phyloP scores from a whole-genome alignment of 2,888 invertebrate species.

The Ischnura elegans region DNA sequence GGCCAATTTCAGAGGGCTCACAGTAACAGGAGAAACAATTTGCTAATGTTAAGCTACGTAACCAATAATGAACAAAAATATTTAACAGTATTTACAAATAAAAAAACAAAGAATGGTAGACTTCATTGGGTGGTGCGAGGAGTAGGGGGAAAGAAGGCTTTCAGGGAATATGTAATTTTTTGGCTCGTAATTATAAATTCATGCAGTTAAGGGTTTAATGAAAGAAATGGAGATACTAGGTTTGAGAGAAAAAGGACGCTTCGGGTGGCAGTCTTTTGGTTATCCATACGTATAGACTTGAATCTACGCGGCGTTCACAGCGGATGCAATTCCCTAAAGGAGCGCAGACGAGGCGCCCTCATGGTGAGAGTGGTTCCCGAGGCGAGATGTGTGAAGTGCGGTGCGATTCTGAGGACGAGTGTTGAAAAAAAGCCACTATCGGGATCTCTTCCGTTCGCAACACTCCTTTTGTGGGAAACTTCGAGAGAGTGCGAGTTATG shows the following conservation, averaged over 20 bases:
- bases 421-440: neutral
- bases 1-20: too few relatives aligned
- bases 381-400: neutral
- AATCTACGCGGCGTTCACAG: neutral
- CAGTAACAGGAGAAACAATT: too few relatives aligned
- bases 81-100: too few relatives aligned
- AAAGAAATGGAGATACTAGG: neutral
- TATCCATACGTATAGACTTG: neutral
- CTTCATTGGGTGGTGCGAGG: too few relatives aligned
- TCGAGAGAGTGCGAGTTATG: neutral
- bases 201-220: neutral
- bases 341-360: neutral
- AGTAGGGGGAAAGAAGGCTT: too few relatives aligned
- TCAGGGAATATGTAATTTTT: too few relatives aligned
- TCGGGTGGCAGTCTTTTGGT: neutral
- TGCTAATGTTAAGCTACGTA: too few relatives aligned
- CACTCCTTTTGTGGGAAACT: neutral
- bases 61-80: too few relatives aligned
- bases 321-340: neutral
- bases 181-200: too few relatives aligned
- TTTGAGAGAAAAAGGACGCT: too few relatives aligned
- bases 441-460: neutral
- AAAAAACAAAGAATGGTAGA: too few relatives aligned
- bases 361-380: neutral
- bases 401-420: neutral